Base-by-base conservation (phyloP, 2,888 invertebrate species). In the Philereme transversata region DNA sequence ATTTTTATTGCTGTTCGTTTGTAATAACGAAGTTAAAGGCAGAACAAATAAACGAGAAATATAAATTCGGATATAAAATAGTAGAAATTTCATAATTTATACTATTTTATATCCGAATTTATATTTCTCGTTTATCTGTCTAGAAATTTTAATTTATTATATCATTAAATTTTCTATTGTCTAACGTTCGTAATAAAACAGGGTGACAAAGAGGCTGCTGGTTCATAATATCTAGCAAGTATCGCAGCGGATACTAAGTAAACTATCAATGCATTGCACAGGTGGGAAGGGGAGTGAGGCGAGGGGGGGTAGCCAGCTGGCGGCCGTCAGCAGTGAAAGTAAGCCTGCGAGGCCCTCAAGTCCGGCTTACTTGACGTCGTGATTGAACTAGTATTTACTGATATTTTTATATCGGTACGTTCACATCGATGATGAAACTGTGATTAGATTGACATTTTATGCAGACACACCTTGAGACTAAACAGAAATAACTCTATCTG, bases 261-360 rank as follows among this genome's bases (percentile, higher is more conserved):
- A 74, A 65, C 71, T 74, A 77, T 68, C 69, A 83, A 86, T 86
- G 81, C 88, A 84, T 90, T 90, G 89, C 88, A 86, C 73, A 84
- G 87, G 38, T 76, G 65, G 67, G 60, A 67, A 71, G 73, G 70
- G 22, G 22, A 22, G 22, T 22, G 68, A 68, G 77, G 73, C 59
- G 71, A 71, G 72, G 71, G 75, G 75, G 75, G 73, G 73, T 59
- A 64, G 74, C 77, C 88, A 89, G 90, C 90, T 88, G 90, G 76
- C 84, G 90, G 89, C 90, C 92, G 85, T 81, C 86, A 90, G 78
- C 74, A 92, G 92, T 91, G 92, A 92, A 92, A 92, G 92, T 92
- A 83, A 84, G 76, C 79, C 80, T 79, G 79, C 77, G 76, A 74
- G 78, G 79, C 82, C 82, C 82, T 82, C 81, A 68, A 73, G 71